phyloP scores from a whole-genome alignment of 2,888 invertebrate genomes.

The Epiblema foenella region DNA sequence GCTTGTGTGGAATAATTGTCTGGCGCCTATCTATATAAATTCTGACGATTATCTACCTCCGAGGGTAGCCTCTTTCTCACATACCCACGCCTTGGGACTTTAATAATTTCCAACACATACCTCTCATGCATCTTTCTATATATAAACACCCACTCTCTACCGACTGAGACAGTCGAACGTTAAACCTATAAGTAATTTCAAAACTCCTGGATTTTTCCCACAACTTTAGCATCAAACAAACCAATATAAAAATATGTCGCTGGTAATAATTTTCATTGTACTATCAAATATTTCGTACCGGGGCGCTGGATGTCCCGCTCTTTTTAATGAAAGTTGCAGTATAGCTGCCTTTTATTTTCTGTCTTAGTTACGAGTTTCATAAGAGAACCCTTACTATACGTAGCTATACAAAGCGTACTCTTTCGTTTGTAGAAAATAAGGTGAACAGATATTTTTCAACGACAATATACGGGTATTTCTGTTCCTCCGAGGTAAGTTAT shows the following conservation, averaged over 20 bases:
- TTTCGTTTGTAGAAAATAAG: constrained; percentile 57
- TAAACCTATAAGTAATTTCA: background rate
- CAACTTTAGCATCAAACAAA: constrained; percentile 6
- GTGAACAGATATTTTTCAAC: constrained; percentile 46
- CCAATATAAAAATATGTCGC: constrained; percentile 33
- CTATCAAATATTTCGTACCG: constrained; percentile 52
- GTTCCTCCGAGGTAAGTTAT: constrained; percentile 38
- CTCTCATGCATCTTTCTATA: no score
- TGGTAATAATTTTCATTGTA: constrained; percentile 56
- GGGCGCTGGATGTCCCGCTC: constrained; percentile 52
- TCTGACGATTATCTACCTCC: no score
- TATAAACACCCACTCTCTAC: no score
- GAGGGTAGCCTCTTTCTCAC: no score
- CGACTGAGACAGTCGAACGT: no score
- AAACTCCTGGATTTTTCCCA: constrained; percentile 1
- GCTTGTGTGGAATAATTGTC: no score
- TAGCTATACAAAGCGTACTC: constrained; percentile 54
- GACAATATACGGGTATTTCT: constrained; percentile 30
- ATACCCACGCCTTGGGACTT: no score
- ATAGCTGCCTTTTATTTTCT: constrained; percentile 61
- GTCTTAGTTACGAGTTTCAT: constrained; percentile 60
- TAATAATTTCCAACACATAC: no score
- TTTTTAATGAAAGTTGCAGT: constrained; percentile 69
- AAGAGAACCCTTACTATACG: constrained; percentile 61
- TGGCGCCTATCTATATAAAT: no score